These are phyloP conservation scores for Caenorhabditis wallacei DNA, from an alignment of 2,888 invertebrate genomes.

Conservation along the genomic window DNA sequence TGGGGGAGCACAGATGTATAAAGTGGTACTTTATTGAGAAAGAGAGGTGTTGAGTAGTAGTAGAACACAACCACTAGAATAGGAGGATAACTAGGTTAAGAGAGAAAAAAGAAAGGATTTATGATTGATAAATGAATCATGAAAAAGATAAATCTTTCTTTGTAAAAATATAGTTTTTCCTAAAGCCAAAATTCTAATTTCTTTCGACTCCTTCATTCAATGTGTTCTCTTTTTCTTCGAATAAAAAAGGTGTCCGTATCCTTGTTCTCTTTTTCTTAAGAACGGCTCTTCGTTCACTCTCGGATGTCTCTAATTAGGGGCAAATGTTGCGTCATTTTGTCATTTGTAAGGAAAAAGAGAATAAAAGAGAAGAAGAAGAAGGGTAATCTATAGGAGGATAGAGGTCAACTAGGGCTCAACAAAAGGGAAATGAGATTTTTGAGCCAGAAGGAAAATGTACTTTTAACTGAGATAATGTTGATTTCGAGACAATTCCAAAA, in stretches of 20 bases:
- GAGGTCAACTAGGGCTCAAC: neutral
- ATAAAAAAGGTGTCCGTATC: neutral
- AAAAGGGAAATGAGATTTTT: neutral
- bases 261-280: constrained; percentile 15
- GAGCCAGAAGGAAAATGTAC: neutral
- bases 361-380: neutral
- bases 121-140: too few relatives aligned
- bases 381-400: neutral
- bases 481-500: too few relatives aligned
- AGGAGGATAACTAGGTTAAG: neutral
- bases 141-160: too few relatives aligned
- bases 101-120: too few relatives aligned
- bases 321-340: constrained; percentile 58
- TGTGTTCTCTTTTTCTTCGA: too few relatives aligned
- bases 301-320: constrained; percentile 64
- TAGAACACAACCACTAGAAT: neutral
- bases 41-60: constrained; percentile 2
- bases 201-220: too few relatives aligned
- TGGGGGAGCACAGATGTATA: constrained; percentile 49
- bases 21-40: constrained; percentile 30
- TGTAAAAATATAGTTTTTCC: too few relatives aligned
- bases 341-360: constrained; percentile 15
- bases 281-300: constrained; percentile 12
- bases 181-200: too few relatives aligned
- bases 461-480: too few relatives aligned